Base-by-base conservation (phyloP, 2,888 invertebrate genomes). In the Perizoma flavofasciatum region DNA sequence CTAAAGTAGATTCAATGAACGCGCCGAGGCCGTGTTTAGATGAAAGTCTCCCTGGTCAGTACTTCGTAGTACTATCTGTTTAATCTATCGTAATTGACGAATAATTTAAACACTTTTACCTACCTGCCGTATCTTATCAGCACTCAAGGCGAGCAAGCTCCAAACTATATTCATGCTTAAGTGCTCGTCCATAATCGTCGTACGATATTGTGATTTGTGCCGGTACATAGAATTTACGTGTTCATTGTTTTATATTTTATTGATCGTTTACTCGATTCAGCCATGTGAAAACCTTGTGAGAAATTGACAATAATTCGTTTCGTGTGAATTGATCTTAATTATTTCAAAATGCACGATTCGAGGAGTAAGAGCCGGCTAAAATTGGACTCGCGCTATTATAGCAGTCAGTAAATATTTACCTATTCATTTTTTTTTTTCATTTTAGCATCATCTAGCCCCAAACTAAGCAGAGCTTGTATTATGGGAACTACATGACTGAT, bases 81-180 rank as follows among this genome's bases (percentile, higher is more conserved):
- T 66, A 59, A 70, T 73, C 68, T 63, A 56, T 56, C 48, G 22
- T 50, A 72, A 74, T 78, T 73, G 71, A 74, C 76, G 71, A 77
- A 77, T 77, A 75, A 73, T 71, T 74, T 71, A 69, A 69, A 62
- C 58, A 63, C 66, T 69, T 75, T 77, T 75, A 72, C 70, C 65
- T 70, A 65, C 65, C 69, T 63, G 55, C 61, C 69, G 68, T 88
- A 88, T 86, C 88, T 89, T 86, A 89, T 89, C 88, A 73, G 72
- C 69, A 68, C 66, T 77, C 74, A 75, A 69, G 73, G 75, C 75
- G 73, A 72, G 72, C 72, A 61, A 63, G 66, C 68, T 55, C 63
- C 67, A 69, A 71, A 73, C 67, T 70, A 67, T 72, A 75, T 77
- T 79, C 77, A 74, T 75, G 78, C 70, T 76, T 63, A 75, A 78